Evolutionary conservation across 2,113 vertebrate genomes (phyloP), one percentile per base, ranked within the genome.

Genomic region (Cichladusa arquata): DNA sequence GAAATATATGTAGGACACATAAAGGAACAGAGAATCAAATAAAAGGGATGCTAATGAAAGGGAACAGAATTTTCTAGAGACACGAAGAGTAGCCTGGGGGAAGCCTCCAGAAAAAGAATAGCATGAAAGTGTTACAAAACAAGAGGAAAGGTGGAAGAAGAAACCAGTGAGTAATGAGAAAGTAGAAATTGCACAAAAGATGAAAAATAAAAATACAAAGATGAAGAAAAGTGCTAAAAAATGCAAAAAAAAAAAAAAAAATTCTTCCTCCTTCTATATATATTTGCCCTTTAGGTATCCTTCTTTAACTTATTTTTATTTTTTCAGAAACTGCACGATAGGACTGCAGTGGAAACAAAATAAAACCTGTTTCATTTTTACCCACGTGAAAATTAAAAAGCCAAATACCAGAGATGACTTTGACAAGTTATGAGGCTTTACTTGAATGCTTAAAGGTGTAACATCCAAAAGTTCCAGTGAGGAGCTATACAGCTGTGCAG

Each of bases 21-120:
- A 82, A 90, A 76, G 17, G 19, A 94, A 42, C 2, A 50, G 23
- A 79, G 16, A 84, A 81, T 47, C 23, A 82, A 90, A 81, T 66
- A 48, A 69, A 95, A 76, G 23, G 6, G 4, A 71, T 74, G 28
- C 17, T 64, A 93, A 86, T 81, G 47, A 84, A 86, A 95, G 60
- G 26, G 57, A 94, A 67, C 12, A 64, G 57, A 82, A 58, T 82
- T 90, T 95, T 93, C 85, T 83, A 71, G 90, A 94, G 40, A 84
- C 12, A 85, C 17, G 19, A 47, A 72, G 34, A 17, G 31, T 50
- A 90, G 93, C 62, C 79, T 92, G n/a, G 15, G 40, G 82, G 23
- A 90, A 85, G 74, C 54, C 81, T 90, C 79, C 66, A 90, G 66
- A 82, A 76, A 88, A 82, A 79, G 12, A 69, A 26, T 53, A 69